Conservation (phyloP, 2,888 invertebrate genomes). For the Lomographa bimaculata region DNA sequence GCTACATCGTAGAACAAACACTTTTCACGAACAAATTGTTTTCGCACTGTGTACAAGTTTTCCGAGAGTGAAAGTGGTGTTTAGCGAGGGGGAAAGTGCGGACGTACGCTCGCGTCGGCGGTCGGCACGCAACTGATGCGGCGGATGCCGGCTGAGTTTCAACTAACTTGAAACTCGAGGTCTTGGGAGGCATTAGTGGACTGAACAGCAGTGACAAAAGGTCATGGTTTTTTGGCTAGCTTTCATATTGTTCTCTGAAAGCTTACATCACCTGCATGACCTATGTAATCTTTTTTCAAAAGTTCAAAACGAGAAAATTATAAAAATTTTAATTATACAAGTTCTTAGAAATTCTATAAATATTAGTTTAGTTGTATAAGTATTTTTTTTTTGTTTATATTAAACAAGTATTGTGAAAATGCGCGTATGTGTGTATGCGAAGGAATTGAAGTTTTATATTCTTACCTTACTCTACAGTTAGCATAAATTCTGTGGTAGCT, state of each 20-base stretch:
- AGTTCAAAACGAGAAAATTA: no score
- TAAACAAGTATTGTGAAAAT: no score
- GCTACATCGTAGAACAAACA: constrained; percentile 50
- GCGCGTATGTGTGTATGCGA: no score
- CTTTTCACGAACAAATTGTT: constrained; percentile 32
- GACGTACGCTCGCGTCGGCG: constrained; percentile 60
- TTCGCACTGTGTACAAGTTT: constrained; percentile 49
- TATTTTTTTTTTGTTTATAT: no score
- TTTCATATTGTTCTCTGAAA: constrained; percentile 12
- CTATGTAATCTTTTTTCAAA: no score
- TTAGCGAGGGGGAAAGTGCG: constrained; percentile 27
- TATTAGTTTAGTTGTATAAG: no score
- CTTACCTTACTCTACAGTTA: no score
- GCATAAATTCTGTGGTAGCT: no score
- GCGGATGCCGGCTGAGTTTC: constrained; percentile 44
- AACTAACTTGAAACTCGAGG: constrained; percentile 63
- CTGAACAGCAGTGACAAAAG: constrained; percentile 61
- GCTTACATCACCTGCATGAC: constrained; percentile 1
- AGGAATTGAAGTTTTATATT: no score
- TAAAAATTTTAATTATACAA: no score
- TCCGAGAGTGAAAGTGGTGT: constrained; percentile 43
- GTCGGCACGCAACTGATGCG: constrained; percentile 64
- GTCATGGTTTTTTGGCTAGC: constrained; percentile 59
- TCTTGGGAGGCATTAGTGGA: constrained; percentile 63
- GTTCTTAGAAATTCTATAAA: no score